These are phyloP conservation scores for Camponotus fellah DNA, from an alignment of 2,888 invertebrate genomes.

Conservation along the genomic window DNA sequence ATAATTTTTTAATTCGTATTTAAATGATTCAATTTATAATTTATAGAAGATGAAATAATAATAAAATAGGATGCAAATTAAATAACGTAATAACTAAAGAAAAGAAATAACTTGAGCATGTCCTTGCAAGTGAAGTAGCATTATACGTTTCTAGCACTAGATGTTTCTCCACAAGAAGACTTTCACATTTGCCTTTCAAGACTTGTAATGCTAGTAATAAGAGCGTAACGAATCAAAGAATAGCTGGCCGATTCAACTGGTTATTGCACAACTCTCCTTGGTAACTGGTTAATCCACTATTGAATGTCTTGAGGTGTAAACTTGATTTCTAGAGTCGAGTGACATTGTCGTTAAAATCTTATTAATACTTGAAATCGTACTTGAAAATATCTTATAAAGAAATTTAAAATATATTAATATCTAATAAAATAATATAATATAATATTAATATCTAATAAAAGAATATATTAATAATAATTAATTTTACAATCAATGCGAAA, in stretches of 20 bases:
- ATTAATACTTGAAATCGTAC: not conserved
- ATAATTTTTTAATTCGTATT: not conserved
- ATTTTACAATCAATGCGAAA: too few relatives aligned
- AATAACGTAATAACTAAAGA: not conserved
- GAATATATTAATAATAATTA: too few relatives aligned
- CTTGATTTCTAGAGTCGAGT: conserved; percentile 18
- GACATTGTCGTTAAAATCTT: not conserved
- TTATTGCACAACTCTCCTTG: conserved; percentile 59
- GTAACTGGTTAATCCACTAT: conserved; percentile 56
- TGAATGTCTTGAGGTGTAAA: conserved; percentile 31
- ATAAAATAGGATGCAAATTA: not conserved
- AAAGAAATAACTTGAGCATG: not conserved
- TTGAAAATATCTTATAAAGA: too few relatives aligned
- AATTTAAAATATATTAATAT: too few relatives aligned
- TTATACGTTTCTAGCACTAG: conserved; percentile 1
- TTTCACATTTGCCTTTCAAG: conserved; percentile 61
- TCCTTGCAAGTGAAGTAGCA: not conserved
- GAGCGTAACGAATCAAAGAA: conserved; percentile 62
- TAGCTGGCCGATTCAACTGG: conserved; percentile 25
- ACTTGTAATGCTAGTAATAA: conserved; percentile 54
- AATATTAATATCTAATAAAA: too few relatives aligned
- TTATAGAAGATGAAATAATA: not conserved
- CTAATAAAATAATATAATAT: too few relatives aligned
- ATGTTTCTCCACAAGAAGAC: conserved; percentile 26
- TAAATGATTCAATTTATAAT: not conserved